phyloP scores from a whole-genome alignment of 2,797 vertebrate genomes.

The Astyanax mexicanus region DNA sequence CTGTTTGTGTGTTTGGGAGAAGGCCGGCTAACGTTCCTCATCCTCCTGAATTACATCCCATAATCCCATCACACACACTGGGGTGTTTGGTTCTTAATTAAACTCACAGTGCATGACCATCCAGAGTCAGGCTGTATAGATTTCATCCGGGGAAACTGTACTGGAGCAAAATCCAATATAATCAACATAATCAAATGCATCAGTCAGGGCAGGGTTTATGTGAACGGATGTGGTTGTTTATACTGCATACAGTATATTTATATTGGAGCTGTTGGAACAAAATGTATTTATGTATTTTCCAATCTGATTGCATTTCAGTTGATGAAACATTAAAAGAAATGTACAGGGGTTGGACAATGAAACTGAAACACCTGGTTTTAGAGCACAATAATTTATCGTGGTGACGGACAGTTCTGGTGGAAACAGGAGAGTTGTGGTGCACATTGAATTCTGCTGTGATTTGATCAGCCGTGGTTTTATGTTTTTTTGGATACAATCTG shows the following conservation, averaged over 20 bases:
- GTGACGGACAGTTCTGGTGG: too few species aligned
- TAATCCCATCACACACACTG: conserved; percentile 57
- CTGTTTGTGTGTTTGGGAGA: conserved; percentile 37
- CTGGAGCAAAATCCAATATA: conserved; percentile 19
- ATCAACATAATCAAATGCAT: conserved; percentile 15
- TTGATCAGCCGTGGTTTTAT: too few species aligned
- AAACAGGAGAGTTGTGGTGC: too few species aligned
- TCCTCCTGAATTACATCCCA: conserved; percentile 53
- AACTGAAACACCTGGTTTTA: too few species aligned
- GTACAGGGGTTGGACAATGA: too few species aligned
- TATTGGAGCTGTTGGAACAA: too few species aligned
- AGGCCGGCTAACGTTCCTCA: conserved; percentile 43
- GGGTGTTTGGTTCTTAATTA: conserved; percentile 61
- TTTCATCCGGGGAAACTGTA: conserved; percentile 26
- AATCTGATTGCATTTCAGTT: too few species aligned
- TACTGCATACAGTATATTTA: neutral
- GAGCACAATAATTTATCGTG: too few species aligned
- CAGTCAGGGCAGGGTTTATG: neutral
- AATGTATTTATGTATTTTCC: too few species aligned
- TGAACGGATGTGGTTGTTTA: neutral
- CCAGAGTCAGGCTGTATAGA: conserved; percentile 25
- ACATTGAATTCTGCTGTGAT: too few species aligned
- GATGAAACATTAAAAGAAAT: too few species aligned
- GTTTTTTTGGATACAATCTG: too few species aligned
- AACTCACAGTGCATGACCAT: conserved; percentile 59